phyloP scores from a whole-genome alignment of 2,113 vertebrate species.

The Ophiodon elongatus region DNA sequence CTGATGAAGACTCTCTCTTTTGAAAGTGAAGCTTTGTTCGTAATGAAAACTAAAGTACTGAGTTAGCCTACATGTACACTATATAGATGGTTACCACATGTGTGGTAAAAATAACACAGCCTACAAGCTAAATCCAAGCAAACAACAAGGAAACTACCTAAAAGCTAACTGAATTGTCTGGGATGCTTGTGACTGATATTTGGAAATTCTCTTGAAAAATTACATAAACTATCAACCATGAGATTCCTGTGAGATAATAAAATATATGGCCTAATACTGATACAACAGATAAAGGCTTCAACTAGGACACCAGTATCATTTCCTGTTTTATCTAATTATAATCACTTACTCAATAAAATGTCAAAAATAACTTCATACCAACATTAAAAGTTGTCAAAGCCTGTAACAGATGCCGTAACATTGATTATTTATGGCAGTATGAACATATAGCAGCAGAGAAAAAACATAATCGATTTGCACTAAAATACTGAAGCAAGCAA shows the following conservation, averaged over 20 bases:
- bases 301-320: background rate
- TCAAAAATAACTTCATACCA: background rate
- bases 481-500: background rate
- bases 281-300: background rate
- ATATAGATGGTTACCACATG: background rate
- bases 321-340: background rate
- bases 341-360: background rate
- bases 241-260: constrained; percentile 4
- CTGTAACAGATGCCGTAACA: background rate
- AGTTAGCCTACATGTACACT: background rate
- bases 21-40: background rate
- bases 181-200: background rate
- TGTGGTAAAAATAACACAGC: constrained; percentile 1
- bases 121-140: background rate
- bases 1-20: constrained; percentile 14
- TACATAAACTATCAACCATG: background rate
- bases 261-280: background rate
- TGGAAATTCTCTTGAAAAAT: background rate
- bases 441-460: background rate
- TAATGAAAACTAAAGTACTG: background rate
- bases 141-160: constrained; percentile 1
- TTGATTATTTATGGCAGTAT: background rate
- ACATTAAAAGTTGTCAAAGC: background rate
- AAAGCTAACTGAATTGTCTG: background rate
- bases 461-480: background rate